Base-by-base conservation (phyloP, 2,888 invertebrate species). In the Drosophila affinis region DNA sequence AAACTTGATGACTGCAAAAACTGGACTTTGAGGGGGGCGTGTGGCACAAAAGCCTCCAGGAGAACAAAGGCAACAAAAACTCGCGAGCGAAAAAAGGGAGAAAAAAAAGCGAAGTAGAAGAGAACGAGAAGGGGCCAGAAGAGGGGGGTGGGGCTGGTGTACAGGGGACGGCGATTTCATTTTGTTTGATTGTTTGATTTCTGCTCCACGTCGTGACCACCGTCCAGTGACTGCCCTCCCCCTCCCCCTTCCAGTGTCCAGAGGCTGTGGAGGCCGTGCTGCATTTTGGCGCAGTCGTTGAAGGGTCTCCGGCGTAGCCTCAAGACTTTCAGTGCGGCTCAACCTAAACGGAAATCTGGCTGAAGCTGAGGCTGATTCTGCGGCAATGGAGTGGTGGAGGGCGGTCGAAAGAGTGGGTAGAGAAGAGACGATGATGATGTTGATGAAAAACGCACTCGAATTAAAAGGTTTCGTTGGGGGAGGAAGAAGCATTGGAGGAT, bases 391-490 rank as follows among this genome's bases (percentile, higher is more conserved):
- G 59, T 17, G 44, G 4, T 44, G 44, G n/a, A 32, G 10, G 32
- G 10, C 12, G 12, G 34, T 2, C 12, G 34, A 32, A 12, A 27
- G 44, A 29, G 29, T 1, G 53, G 18, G 47, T 67, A 60, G 46
- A 52, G 53, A 49, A 77, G 62, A 53, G 34, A 39, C 57, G 62
- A 53, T 54, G 51, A 52, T 52, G 68, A 57, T 73, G 82, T 72
- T 86, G 87, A 85, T 86, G 76, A 88, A 85, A 87, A 88, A 85
- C 88, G 88, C 87, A 88, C 88, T 88, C 87, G 88, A 85, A 88
- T 85, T 86, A 86, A 85, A 85, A 73, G 72, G 79, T 70, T 64
- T 54, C 24, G 65, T 32, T 24, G 59, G 44, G 18, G 71, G 56
- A 12, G 9, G 9, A 29, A 29, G 24, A 0, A 9, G 32, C 10